A percentile compares a stretch with the other conserved stretches of the same genome.
Evolutionary conservation across 2,888 invertebrate species (phyloP).

Genomic region (Diaprepes abbreviatus): DNA sequence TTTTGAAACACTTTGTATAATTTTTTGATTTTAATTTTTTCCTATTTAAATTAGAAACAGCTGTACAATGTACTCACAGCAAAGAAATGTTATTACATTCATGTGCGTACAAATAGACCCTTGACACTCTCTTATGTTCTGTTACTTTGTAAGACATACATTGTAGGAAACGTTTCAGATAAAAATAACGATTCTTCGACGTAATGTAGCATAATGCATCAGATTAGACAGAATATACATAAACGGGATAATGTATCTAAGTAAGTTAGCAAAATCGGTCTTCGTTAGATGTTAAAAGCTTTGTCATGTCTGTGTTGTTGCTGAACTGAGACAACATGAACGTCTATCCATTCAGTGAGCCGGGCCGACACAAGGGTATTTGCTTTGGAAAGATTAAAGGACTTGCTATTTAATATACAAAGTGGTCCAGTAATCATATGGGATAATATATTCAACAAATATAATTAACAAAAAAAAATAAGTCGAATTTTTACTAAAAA

Average conservation of each 20-base stretch:
- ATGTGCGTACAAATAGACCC: too few relatives aligned
- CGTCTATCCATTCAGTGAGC: conserved; percentile 10
- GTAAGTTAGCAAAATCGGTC: conserved; percentile 14
- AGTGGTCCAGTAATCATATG: not conserved
- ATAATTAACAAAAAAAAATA: not conserved
- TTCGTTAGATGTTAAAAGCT: conserved; percentile 21
- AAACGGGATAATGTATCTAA: not conserved
- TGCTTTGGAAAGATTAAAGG: conserved; percentile 4
- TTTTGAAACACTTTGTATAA: too few relatives aligned
- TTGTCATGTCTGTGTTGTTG: conserved; percentile 18
- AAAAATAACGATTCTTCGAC: not conserved
- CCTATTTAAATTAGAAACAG: too few relatives aligned
- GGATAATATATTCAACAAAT: not conserved
- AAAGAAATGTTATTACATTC: too few relatives aligned
- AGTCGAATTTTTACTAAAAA: not conserved
- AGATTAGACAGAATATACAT: conserved; percentile 5
- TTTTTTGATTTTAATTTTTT: too few relatives aligned
- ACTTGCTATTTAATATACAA: not conserved
- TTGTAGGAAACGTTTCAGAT: not conserved
- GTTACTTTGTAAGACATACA: too few relatives aligned
- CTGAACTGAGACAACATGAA: conserved; percentile 1
- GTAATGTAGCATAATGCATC: not conserved
- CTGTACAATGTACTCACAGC: too few relatives aligned
- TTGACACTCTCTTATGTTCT: too few relatives aligned
- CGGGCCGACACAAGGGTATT: conserved; percentile 14